Conservation (phyloP, 2,113 vertebrate species). For the Pavo muticus region DNA sequence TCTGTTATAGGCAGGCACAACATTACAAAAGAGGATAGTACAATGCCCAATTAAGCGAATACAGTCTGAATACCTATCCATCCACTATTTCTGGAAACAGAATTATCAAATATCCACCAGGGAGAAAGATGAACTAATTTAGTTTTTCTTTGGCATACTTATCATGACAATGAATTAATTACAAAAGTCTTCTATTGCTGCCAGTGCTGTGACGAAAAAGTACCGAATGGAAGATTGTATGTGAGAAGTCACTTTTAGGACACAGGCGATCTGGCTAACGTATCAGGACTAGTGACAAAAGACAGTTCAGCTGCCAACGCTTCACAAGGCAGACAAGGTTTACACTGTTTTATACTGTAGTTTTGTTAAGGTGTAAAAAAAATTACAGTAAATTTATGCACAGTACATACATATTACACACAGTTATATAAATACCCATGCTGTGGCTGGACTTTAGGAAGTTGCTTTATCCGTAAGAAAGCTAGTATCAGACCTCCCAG, state of each 20-base stretch:
- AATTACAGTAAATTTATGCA: conserved; percentile 69
- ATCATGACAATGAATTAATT: conserved; percentile 43
- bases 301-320: conserved; percentile 17
- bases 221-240: neutral
- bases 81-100: conserved; percentile 57
- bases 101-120: conserved; percentile 52
- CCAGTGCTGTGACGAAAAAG: conserved; percentile 21
- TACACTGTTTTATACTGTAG: conserved; percentile 8
- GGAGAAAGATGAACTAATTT: conserved; percentile 48
- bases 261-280: neutral
- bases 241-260: neutral
- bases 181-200: conserved; percentile 54
- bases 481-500: conserved; percentile 23
- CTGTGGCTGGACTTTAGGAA: conserved; percentile 36
- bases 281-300: neutral
- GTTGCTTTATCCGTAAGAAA: neutral
- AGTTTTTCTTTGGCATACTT: conserved; percentile 73
- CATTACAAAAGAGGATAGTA: conserved; percentile 65
- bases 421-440: conserved; percentile 69
- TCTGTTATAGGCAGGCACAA: conserved; percentile 72
- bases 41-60: conserved; percentile 28
- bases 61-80: conserved; percentile 54
- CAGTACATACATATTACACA: conserved; percentile 67
- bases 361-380: conserved; percentile 54
- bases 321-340: conserved; percentile 46